These are phyloP conservation scores for Melanotaenia pygmaea DNA, from an alignment of 2,797 vertebrate genomes.

Conservation along the genomic window DNA sequence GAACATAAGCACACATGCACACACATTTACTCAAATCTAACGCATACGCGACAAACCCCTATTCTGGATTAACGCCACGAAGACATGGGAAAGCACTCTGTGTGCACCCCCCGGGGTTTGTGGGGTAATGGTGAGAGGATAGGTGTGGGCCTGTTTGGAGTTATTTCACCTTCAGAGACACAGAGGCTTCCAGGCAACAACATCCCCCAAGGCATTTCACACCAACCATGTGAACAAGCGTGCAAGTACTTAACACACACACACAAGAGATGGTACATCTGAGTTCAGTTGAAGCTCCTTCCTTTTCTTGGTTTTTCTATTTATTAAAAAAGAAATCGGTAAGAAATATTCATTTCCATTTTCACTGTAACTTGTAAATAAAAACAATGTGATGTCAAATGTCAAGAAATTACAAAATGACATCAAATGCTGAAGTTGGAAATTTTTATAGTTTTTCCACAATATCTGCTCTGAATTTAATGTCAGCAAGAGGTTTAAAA, in stretches of 20 bases:
- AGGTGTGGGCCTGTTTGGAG: constrained; percentile 66
- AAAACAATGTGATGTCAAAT: not conserved
- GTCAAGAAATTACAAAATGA: not conserved
- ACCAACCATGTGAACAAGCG: constrained; percentile 62
- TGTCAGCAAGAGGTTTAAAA: not conserved
- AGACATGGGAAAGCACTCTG: constrained; percentile 79
- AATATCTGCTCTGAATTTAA: not conserved
- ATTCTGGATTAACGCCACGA: constrained; percentile 64
- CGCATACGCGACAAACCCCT: constrained; percentile 38
- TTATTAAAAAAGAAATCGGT: not conserved
- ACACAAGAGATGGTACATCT: constrained; percentile 11
- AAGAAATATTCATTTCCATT: not conserved
- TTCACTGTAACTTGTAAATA: not conserved
- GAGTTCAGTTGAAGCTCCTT: constrained; percentile 34
- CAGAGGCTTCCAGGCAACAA: constrained; percentile 71
- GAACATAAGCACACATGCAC: constrained; percentile 20
- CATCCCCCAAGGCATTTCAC: constrained; percentile 63
- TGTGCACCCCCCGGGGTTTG: constrained; percentile 50
- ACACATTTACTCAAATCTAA: constrained; percentile 29
- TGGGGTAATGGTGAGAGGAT: constrained; percentile 73
- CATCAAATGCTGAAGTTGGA: not conserved
- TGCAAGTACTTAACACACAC: constrained; percentile 28
- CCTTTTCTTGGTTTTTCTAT: constrained; percentile 36
- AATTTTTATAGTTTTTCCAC: not conserved
- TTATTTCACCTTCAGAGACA: constrained; percentile 78